Percentiles rank a stretch among this genome's conserved stretches.
Evolutionary conservation across 2,888 invertebrate genomes (phyloP).

Genomic region (Mythimna lalbum): DNA sequence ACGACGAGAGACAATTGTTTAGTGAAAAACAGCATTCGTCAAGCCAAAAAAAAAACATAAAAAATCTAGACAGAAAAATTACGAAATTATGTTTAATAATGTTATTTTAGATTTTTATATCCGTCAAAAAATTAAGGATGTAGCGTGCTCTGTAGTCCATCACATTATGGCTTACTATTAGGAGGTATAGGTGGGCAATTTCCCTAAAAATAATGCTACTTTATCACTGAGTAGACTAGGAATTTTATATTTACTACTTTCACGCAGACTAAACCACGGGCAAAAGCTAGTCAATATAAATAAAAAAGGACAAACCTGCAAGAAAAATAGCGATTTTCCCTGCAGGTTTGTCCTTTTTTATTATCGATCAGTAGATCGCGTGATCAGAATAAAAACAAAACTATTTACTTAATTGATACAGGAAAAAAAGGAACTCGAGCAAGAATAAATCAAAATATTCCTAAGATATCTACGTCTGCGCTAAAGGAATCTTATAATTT

Average conservation of each 20-base stretch:
- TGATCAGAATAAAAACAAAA: conserved; percentile 6
- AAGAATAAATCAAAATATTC: conserved; percentile 57
- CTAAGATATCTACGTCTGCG: conserved; percentile 16
- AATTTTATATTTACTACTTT: too few species aligned
- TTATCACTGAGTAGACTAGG: too few species aligned
- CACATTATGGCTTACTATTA: too few species aligned
- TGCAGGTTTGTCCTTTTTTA: too few species aligned
- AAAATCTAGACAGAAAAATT: conserved; percentile 1
- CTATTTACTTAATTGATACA: conserved; percentile 13
- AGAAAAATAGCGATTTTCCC: too few species aligned
- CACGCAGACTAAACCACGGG: too few species aligned
- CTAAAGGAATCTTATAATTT: conserved; percentile 56
- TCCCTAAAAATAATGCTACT: too few species aligned
- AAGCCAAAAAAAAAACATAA: neutral
- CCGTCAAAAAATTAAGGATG: neutral
- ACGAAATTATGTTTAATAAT: neutral
- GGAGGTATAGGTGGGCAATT: too few species aligned
- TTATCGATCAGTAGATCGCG: too few species aligned
- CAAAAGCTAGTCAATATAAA: neutral
- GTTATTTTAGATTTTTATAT: neutral
- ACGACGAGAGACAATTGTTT: conserved; percentile 5
- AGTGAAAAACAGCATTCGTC: conserved; percentile 6
- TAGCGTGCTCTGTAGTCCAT: neutral
- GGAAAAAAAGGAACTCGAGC: conserved; percentile 20
- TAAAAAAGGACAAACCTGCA: neutral